Base-by-base conservation (phyloP, 2,888 invertebrate species). In the Atherix ibis region DNA sequence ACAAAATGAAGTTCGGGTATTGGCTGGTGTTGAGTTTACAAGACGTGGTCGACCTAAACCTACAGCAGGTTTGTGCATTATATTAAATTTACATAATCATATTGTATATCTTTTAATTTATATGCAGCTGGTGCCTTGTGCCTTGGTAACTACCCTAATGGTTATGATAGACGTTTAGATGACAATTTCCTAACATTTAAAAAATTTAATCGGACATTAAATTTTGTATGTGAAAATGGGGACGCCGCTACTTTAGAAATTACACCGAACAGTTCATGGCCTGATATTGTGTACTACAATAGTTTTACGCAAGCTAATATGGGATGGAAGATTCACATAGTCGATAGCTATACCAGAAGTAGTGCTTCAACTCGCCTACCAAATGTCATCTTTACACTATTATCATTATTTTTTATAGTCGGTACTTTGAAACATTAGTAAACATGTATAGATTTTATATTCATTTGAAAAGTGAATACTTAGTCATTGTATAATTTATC, bases 271-370 rank as follows among this genome's bases (percentile, higher is more conserved):
- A 70, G 79, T 29, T 73, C 84, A 3, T 89, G 89, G 81, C 92
- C 94, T 0, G 89, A 92, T 58, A 64, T 73, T 18, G 85, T 94
- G 15, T 94, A 91, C 62, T 88, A 88, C 57, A 82, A 94, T 65
- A 89, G 89, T 39, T 92, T 85, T 62, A 84, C 87, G 4, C 88
- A 88, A 49, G 73, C 82, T 17, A 87, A 91, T 62, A 92, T 94
- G 88, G 94, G 94, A 40, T 91, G 88, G 69, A 85, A 85, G 58
- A 88, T 94, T 52, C 79, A 81, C 58, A 72, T 94, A 16, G 79
- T 92, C 35, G 91, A 94, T 60, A 77, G 49, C 38, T 61, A 56
- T 41, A 40, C 54, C 18, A 50, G 48, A 24, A 50, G 26, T 17
- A 17, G 10, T 22, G 34, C 29, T 8, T 18, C 34, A 6, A 10